phyloP scores from a whole-genome alignment of 2,113 vertebrate species.

The Odocoileus virginianus region DNA sequence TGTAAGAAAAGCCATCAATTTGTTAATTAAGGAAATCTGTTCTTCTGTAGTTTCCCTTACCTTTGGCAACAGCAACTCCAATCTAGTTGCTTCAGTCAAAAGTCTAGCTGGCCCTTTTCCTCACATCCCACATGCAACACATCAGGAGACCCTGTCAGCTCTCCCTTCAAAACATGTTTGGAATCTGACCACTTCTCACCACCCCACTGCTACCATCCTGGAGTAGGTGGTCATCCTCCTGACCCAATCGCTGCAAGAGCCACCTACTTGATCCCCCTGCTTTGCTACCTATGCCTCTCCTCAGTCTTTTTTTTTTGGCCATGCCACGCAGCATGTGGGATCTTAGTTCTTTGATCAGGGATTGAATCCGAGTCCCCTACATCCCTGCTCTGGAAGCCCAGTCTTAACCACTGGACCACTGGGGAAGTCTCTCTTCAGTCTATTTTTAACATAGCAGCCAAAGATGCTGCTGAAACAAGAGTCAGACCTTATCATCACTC shows the following conservation, averaged over 20 bases:
- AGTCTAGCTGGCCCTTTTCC: neutral
- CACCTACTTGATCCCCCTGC: neutral
- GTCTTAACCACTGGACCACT: neutral
- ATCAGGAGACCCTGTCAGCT: neutral
- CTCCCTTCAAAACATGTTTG: neutral
- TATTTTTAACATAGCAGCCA: neutral
- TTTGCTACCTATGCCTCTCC: neutral
- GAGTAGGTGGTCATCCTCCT: neutral
- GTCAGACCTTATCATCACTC: neutral
- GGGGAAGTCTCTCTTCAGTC: neutral
- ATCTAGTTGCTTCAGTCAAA: neutral
- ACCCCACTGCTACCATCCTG: neutral
- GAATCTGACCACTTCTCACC: neutral
- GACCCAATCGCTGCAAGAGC: accelerated
- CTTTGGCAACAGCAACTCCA: neutral
- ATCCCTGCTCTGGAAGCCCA: neutral
- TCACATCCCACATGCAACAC: neutral
- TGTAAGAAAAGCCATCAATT: neutral
- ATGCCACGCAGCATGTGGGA: neutral
- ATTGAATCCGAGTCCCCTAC: neutral
- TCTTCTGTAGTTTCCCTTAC: neutral
- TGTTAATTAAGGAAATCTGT: neutral
- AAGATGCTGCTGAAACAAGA: neutral
- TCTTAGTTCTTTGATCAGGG: neutral
- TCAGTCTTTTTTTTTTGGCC: neutral